These are phyloP conservation scores for Corythornis leucogaster DNA, from an alignment of 2,797 vertebrate species.

Conservation along the genomic window DNA sequence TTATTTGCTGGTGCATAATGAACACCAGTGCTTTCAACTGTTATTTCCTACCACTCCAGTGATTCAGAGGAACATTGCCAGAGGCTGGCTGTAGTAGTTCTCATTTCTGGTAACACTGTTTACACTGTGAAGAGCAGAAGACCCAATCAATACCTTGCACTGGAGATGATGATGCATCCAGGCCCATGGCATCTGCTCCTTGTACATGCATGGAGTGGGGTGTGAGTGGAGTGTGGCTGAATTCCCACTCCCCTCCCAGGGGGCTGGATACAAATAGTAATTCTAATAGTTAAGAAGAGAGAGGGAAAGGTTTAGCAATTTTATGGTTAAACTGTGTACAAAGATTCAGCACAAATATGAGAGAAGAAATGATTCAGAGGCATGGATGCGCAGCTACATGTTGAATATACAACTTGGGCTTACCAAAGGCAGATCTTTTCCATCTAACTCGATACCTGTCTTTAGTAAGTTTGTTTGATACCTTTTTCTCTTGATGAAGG, in stretches of 20 bases:
- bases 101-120: not conserved
- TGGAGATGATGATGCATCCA: fast-evolving
- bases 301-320: not conserved
- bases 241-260: fast-evolving
- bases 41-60: not conserved
- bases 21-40: not conserved
- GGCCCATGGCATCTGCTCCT: not conserved
- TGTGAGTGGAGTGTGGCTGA: not conserved
- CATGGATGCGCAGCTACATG: not conserved
- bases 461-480: not conserved
- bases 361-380: not conserved
- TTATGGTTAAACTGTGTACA: not conserved
- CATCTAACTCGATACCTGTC: not conserved
- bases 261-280: not conserved
- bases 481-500: not conserved
- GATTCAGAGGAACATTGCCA: fast-evolving
- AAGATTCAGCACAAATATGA: not conserved
- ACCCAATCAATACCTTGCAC: not conserved
- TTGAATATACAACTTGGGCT: fast-evolving
- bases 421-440: not conserved
- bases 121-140: not conserved
- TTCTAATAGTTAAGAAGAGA: not conserved
- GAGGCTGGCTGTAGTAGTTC: not conserved
- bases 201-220: fast-evolving
- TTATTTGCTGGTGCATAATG: not conserved